Evolutionary conservation across 1,140 invertebrate species (phyloP), one percentile per base, ranked within the genome.

Genomic region (Tetragnatha versicolor): DNA sequence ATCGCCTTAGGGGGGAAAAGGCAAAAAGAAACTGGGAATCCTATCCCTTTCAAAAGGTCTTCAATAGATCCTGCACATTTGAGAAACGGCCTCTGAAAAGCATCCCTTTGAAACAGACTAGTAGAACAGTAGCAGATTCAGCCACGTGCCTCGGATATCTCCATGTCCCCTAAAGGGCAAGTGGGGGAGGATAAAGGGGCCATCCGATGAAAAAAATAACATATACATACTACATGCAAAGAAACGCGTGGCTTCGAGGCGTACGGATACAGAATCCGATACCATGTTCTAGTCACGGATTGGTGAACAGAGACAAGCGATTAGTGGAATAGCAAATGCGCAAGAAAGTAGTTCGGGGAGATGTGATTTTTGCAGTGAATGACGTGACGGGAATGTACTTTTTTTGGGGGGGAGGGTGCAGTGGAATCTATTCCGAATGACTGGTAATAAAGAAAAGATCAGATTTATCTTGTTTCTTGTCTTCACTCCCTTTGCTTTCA

Each of bases 221-320:
- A n/a, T n/a, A n/a, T n/a, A n/a, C n/a, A n/a, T n/a, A n/a, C n/a
- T n/a, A n/a, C n/a, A n/a, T n/a, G n/a, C n/a, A n/a, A n/a, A n/a
- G n/a, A n/a, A n/a, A n/a, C n/a, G n/a, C n/a, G n/a, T n/a, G n/a
- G n/a, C n/a, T n/a, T n/a, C n/a, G n/a, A 37, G 39, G 55, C 55
- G 55, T 55, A 73, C 60, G 42, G 27, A 45, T 60, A 58, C 55
- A 29, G 20, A 42, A 60, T 20, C n/a, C 66, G 29, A 53, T 69
- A 20, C n/a, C 20, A 25, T 14, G 47, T 69, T 35, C 69, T 14
- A 58, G 69, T 73, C 69, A 73, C 69, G 69, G 69, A 73, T 10
- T n/a, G 25, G 55, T 60, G 69, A 60, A 60, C 69, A 73, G 60
- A 73, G 51, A 73, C 69, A 73, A 73, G 53, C 55, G 53, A 55